Evolutionary conservation across 1,140 invertebrate species (phyloP).

Genomic region (Meloidogyne exigua): DNA sequence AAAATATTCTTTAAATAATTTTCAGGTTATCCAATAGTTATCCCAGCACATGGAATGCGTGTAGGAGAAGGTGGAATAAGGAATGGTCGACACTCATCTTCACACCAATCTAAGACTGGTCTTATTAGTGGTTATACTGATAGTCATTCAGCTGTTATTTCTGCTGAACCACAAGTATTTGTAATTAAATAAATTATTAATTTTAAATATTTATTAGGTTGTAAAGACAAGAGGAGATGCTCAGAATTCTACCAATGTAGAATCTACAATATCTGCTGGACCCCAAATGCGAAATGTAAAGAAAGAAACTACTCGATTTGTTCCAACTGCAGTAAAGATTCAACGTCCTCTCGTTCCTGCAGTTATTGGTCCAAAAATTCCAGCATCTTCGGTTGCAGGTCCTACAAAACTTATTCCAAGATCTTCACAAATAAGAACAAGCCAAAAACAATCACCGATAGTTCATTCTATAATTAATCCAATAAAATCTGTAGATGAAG

Average conservation of each 20-base stretch:
- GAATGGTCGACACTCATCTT: background rate
- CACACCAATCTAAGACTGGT: constrained; percentile 23
- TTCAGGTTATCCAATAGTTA: background rate
- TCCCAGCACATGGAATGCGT: background rate
- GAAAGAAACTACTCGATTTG: constrained; percentile 34
- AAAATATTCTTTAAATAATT: background rate
- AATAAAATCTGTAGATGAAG: constrained; percentile 27
- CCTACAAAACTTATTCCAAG: constrained; percentile 14
- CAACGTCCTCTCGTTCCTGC: constrained; percentile 21
- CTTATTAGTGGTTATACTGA: constrained; percentile 10
- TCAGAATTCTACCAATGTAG: background rate
- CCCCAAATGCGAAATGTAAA: constrained; percentile 37
- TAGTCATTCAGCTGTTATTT: constrained; percentile 16
- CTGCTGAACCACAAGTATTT: constrained; percentile 21
- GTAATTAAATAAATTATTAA: background rate
- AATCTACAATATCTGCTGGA: constrained; percentile 22
- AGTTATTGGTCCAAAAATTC: background rate
- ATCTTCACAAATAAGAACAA: background rate
- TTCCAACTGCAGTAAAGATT: constrained; percentile 29
- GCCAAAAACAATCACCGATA: background rate
- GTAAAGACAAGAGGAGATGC: constrained; percentile 18
- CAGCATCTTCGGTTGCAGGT: background rate
- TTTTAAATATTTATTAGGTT: constrained; percentile 20
- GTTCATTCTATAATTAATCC: background rate
- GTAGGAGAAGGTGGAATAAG: background rate